Evolutionary conservation across 2,113 vertebrate genomes (phyloP), one percentile per base, ranked within the genome.

Genomic region (Hiodon tergisus): DNA sequence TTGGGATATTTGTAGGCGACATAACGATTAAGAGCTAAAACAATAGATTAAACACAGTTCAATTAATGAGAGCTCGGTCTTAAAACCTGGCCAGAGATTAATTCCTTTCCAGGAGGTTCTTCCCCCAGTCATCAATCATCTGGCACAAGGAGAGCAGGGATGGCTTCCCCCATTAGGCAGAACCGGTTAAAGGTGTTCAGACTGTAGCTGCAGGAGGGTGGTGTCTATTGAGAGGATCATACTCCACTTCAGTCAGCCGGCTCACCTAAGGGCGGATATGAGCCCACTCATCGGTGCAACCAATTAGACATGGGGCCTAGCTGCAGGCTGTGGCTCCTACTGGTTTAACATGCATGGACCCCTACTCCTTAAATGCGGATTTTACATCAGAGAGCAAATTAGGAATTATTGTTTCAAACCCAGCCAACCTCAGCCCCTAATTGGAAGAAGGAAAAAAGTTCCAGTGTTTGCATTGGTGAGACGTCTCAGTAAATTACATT

Each of bases 331-430:
- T 55, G 2, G 6, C 46, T 59, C 13, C 54, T 13, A 17, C 55
- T 31, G 48, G 10, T 47, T 60, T 71, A 48, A 58, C 69, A 47
- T 58, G 69, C 69, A 57, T 31, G 31, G 31, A 31, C 31, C 69
- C 53, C 69, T 14, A 47, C 46, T 4, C 55, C 31, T 17, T 59
- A 10, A 3, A 71, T 71, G 48, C 60, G 31, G 60, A 71, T 59
- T 71, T 71, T 3, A 71, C 58, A 71, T 71, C 57, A 50, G 70
- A 31, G 8, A 48, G 11, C 14, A 71, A 60, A 71, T 60, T 59
- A 71, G 17, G 8, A 70, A 55, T 70, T 70, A 46, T 53, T 11
- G 51, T 54, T 7, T n/a, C 55, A 52, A 69, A 69, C 55, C 68
- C 58, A 60, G 60, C 55, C 31, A 60, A 5, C 46, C 46, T 48